Evolutionary conservation across 2,888 invertebrate genomes (phyloP), one percentile per base, ranked within the genome.

Genomic region (Drosophila paracracens): DNA sequence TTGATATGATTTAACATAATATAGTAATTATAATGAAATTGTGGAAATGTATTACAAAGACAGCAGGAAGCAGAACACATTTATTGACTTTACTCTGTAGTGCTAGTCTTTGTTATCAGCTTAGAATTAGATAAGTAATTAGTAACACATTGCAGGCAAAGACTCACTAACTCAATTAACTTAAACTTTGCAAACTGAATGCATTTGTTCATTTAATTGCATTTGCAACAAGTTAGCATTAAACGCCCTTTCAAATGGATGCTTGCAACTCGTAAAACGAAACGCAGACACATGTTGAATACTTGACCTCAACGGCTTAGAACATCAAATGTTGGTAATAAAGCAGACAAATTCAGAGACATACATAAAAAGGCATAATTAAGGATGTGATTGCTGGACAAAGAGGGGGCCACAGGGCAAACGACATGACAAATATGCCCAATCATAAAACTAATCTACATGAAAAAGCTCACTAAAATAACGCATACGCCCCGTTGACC

Each of bases 361-460:
- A 40, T 33, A 46, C 35, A 66, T 58, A 29, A 43, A 46, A 61
- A 31, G 29, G 73, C 64, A 75, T 86, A 86, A 86, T 83, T 88
- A 83, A 78, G 54, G 81, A 73, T 74, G 59, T 60, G 70, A 72
- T 56, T 82, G 74, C 51, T n/a, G 46, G 54, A 58, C 46, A 68
- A 25, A 33, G 4, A 52, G 52, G 38, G 2, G 52, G 48, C 25
- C 11, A 40, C 18, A 27, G 38, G 43, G 21, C 36, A 40, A 54
- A 52, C 51, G 36, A 36, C 65, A 52, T 76, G 77, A 89, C 70
- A 87, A 89, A 84, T 88, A 74, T 84, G 80, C 68, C 65, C 69
- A 88, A 89, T 89, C 90, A 88, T 89, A 85, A 85, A 85, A 85
- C 86, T 86, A 89, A 89, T 89, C 88, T 86, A 64, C 71, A 78